Conservation (phyloP, 2,888 invertebrate species). For the Eupithecia subumbrata region DNA sequence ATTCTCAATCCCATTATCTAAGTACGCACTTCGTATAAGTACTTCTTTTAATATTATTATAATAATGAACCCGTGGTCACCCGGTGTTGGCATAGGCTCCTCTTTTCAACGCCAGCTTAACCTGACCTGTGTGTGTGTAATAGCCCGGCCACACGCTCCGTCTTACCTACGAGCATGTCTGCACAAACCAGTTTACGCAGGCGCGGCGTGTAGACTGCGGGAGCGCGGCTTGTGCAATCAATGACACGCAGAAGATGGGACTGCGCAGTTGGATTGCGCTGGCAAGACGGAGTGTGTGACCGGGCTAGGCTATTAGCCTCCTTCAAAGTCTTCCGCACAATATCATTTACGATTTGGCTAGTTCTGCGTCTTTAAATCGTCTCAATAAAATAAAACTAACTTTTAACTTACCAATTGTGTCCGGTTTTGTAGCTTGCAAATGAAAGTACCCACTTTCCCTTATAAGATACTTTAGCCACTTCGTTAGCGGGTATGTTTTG, state of each 20-base stretch:
- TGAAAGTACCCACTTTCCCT: constrained; percentile 87
- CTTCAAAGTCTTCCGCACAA: neutral
- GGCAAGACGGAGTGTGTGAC: too few relatives aligned
- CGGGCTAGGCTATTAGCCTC: too few relatives aligned
- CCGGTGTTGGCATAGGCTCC: neutral
- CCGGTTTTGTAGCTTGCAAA: constrained; percentile 92
- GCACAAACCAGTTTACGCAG: too few relatives aligned
- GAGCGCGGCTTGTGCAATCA: too few relatives aligned
- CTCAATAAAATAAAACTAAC: neutral
- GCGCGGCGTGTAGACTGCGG: too few relatives aligned
- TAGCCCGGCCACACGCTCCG: too few relatives aligned
- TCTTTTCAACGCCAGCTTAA: neutral
- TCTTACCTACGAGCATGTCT: too few relatives aligned
- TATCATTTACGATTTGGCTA: neutral
- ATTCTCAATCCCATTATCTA: neutral
- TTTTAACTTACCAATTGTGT: constrained; percentile 87
- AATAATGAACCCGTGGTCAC: neutral
- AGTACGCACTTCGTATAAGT: too few relatives aligned
- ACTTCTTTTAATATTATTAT: neutral
- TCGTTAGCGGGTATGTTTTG: constrained; percentile 81
- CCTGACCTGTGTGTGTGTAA: neutral
- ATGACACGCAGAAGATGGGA: too few relatives aligned
- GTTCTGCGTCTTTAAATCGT: neutral
- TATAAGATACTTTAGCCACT: constrained; percentile 56
- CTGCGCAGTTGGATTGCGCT: too few relatives aligned